A percentile compares a stretch with the other conserved stretches of the same genome.
Conservation (phyloP, 2,113 vertebrate species). For the Lates calcarifer region DNA sequence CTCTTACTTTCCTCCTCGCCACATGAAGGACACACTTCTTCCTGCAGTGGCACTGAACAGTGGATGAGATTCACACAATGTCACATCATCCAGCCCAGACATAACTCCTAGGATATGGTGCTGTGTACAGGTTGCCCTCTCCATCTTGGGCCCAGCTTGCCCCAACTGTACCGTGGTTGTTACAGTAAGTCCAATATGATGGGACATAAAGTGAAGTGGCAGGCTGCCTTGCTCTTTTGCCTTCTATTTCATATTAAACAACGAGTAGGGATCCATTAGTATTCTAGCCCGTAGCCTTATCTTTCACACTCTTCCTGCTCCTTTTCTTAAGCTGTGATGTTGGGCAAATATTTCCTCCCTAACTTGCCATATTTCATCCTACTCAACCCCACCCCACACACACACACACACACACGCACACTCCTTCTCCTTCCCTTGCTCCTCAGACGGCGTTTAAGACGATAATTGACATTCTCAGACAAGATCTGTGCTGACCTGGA, state of each 20-base stretch:
- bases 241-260: conserved; percentile 34
- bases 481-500: conserved; percentile 82
- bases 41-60: neutral
- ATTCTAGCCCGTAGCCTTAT: conserved; percentile 50
- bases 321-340: conserved; percentile 34
- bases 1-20: neutral
- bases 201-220: conserved; percentile 12
- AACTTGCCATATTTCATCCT: conserved; percentile 53
- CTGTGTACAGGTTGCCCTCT: neutral
- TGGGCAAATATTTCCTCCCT: conserved; percentile 61
- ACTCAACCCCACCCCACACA: neutral
- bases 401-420: neutral
- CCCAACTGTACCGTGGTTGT: neutral
- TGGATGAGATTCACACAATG: neutral
- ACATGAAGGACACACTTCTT: neutral
- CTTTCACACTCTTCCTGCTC: conserved; percentile 15
- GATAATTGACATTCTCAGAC: conserved; percentile 85
- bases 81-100: neutral
- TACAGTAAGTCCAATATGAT: conserved; percentile 16
- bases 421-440: conserved; percentile 1
- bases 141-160: neutral
- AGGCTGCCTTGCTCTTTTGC: conserved; percentile 1
- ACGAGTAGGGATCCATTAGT: conserved; percentile 52
- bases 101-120: neutral
- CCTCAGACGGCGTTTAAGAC: conserved; percentile 66